phyloP scores from a whole-genome alignment of 2,888 invertebrate species.

The Laspeyria flexula region DNA sequence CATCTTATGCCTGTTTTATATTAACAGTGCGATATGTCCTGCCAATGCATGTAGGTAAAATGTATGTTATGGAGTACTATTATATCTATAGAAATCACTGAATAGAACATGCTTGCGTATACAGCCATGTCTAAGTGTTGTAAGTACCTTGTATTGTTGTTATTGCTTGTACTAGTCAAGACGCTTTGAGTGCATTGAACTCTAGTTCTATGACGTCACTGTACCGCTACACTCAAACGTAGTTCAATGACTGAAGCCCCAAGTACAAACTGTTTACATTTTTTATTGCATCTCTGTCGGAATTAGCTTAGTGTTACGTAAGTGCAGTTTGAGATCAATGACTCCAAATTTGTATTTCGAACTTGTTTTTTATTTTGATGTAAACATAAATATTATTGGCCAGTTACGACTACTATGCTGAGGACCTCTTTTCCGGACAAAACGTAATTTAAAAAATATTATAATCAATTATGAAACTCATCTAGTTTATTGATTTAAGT shows the following conservation, averaged over 20 bases:
- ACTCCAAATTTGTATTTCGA: slow-evolving; percentile 37
- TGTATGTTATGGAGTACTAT: too few relatives aligned
- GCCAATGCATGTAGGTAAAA: too few relatives aligned
- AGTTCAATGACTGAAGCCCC: slow-evolving; percentile 15
- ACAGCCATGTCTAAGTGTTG: neutral
- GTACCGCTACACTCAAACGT: slow-evolving; percentile 15
- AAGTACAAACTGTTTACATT: slow-evolving; percentile 59
- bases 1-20: too few relatives aligned
- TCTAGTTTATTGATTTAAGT: too few relatives aligned
- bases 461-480: too few relatives aligned
- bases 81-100: slow-evolving; percentile 16
- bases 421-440: too few relatives aligned
- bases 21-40: too few relatives aligned
- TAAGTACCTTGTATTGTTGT: too few relatives aligned
- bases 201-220: slow-evolving; percentile 39
- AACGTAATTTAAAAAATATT: too few relatives aligned
- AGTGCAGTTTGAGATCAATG: slow-evolving; percentile 50
- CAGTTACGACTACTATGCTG: too few relatives aligned
- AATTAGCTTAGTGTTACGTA: slow-evolving; percentile 43
- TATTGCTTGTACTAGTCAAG: slow-evolving; percentile 17
- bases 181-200: slow-evolving; percentile 50
- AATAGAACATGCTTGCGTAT: slow-evolving; percentile 11
- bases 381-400: too few relatives aligned
- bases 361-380: slow-evolving; percentile 10
- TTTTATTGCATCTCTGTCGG: slow-evolving; percentile 53